Conservation (phyloP, 2,113 vertebrate genomes). For the Colinus virginianus region DNA sequence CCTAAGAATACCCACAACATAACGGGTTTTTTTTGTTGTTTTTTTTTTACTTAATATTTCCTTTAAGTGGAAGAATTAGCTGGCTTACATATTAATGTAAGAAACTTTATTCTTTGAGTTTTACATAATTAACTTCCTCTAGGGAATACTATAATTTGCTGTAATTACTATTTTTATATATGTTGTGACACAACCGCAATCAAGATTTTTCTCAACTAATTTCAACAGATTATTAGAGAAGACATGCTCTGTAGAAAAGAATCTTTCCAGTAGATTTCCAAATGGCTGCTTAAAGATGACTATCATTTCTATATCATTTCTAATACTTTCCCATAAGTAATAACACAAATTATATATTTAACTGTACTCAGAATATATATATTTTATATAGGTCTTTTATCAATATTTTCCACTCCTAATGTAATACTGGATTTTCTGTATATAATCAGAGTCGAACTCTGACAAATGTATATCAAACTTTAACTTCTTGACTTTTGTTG, state of each 20-base stretch:
- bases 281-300: background rate
- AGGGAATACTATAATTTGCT: background rate
- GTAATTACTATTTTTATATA: background rate
- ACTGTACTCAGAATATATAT: too few relatives aligned
- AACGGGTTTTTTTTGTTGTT: background rate
- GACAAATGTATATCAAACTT: background rate
- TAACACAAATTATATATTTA: background rate
- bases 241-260: constrained; percentile 5
- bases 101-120: background rate
- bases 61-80: background rate
- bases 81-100: background rate
- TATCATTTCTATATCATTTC: constrained; percentile 22
- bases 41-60: background rate
- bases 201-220: constrained; percentile 20
- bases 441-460: background rate
- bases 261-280: constrained; percentile 34
- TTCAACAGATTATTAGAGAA: constrained; percentile 20
- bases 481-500: background rate
- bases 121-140: constrained; percentile 7
- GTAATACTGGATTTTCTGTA: background rate
- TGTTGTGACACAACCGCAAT: background rate
- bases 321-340: background rate
- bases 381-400: background rate
- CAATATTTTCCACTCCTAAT: background rate
- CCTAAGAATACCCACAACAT: background rate